Evolutionary conservation across 2,888 invertebrate species (phyloP).

Genomic region (Seira musarum): DNA sequence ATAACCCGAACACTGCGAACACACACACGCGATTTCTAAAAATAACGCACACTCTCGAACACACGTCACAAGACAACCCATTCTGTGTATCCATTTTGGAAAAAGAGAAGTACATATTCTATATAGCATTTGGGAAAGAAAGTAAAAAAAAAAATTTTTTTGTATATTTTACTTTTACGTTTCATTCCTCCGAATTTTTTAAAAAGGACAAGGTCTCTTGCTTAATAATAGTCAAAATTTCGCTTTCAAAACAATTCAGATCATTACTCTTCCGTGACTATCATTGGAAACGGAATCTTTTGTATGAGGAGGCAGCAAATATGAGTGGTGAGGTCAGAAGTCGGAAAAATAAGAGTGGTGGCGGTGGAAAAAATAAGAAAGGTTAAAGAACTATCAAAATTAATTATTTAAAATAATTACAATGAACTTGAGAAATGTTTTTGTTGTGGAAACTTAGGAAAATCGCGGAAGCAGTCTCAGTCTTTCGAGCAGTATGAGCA

Average conservation of each 20-base stretch:
- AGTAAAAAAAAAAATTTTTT: no score
- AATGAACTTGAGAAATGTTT: no score
- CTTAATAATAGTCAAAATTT: conserved; percentile 1
- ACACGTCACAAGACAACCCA: conserved; percentile 17
- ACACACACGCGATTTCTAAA: conserved; percentile 28
- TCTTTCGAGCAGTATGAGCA: conserved; percentile 29
- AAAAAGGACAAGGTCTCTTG: neutral
- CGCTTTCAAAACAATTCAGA: conserved; percentile 31
- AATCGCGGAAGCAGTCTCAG: conserved; percentile 30
- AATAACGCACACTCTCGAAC: conserved; percentile 25
- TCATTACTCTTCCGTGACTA: conserved; percentile 33
- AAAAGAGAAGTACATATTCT: conserved; percentile 5
- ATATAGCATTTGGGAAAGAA: neutral
- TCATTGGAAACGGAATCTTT: conserved; percentile 39
- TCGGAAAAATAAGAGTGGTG: conserved; percentile 11
- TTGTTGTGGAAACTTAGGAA: conserved; percentile 6
- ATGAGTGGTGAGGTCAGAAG: conserved; percentile 40
- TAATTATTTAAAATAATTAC: neutral
- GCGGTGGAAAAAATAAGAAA: conserved; percentile 17
- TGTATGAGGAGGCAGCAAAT: conserved; percentile 16
- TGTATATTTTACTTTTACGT: neutral
- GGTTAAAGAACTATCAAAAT: conserved; percentile 10
- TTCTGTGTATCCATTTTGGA: conserved; percentile 26
- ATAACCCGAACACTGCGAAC: conserved; percentile 19
- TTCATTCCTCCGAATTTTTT: conserved; percentile 8